A percentile compares a stretch with the other conserved stretches of the same genome.
phyloP scores from a whole-genome alignment of 23 tunicate genomes.

The Oikopleura vanhoeffeni region DNA sequence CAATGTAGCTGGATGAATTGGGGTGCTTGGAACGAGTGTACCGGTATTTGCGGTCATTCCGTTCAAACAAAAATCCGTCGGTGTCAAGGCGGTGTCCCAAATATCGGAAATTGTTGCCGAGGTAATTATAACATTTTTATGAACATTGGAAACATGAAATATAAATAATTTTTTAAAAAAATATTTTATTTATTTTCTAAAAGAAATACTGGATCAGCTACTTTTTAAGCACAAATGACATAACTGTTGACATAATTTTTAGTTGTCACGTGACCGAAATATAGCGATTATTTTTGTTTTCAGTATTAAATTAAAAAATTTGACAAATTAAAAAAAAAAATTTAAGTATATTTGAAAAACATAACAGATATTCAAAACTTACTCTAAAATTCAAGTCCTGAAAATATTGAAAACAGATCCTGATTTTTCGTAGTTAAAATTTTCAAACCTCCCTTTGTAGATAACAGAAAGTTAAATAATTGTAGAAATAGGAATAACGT shows the following conservation, averaged over 20 bases:
- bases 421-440: too few species aligned
- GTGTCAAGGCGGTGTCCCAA: constrained; percentile 62
- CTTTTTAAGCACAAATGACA: too few species aligned
- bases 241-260: neutral
- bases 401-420: too few species aligned
- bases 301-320: too few species aligned
- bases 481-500: neutral
- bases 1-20: constrained; percentile 63
- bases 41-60: constrained; percentile 41
- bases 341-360: too few species aligned
- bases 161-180: neutral
- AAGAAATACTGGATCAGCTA: too few species aligned
- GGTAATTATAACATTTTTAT: constrained; percentile 18
- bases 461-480: neutral
- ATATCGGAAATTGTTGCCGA: constrained; percentile 38
- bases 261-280: too few species aligned
- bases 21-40: constrained; percentile 75
- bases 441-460: neutral
- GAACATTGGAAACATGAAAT: neutral
- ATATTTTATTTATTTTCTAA: neutral
- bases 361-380: too few species aligned
- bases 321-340: too few species aligned
- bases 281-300: too few species aligned
- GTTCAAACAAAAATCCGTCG: constrained; percentile 43
- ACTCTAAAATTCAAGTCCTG: too few species aligned